Base-by-base conservation (phyloP, 2,888 invertebrate genomes). In the Syrphus vitripennis region DNA sequence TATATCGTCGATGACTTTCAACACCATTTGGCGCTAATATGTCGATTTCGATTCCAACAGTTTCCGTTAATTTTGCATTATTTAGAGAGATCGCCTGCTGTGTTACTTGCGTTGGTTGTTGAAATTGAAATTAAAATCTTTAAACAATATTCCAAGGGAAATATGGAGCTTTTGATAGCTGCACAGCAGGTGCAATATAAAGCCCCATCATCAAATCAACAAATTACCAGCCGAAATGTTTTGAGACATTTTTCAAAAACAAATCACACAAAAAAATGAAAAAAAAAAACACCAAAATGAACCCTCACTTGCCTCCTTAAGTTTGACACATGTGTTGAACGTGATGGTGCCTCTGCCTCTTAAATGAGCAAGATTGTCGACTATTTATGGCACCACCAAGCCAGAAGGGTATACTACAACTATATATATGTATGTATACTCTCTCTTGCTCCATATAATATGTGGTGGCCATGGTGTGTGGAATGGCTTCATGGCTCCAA, bases 301-400 rank as follows among this genome's bases (percentile, higher is more conserved):
- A 53, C 50, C 74, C 37, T 48, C 37, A 31, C 29, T 26, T 63
- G 53, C 21, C 61, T 42, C 42, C 3, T 21, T 55, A 26, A 57
- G 53, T 70, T 50, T 57, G 59, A 24, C 65, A 59, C 26, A 31
- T 34, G 40, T 69, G 59, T n/a, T n/a, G n/a, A n/a, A n/a, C n/a
- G 26, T 63, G 53, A 40, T 53, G 34, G n/a, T 37, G 37, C 34
- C 26, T 24, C 14, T 76, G 57, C 50, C 76, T 31, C 71, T 59
- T 42, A 26, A 67, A 42, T 75, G 75, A 83, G 59, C 45, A 55
- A 75, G 70, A 57, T 71, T 71, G 57, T 61, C 37, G 76, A 77
- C 84, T 84, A 84, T 84, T 84, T 84, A 80, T 84, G 84, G 84
- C 76, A 50, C 29, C 67, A 83, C 67, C 72, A 72, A 61, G 45